Base-by-base conservation (phyloP, 64 coral and sea anemone genomes). In the Pachyseris speciosa region DNA sequence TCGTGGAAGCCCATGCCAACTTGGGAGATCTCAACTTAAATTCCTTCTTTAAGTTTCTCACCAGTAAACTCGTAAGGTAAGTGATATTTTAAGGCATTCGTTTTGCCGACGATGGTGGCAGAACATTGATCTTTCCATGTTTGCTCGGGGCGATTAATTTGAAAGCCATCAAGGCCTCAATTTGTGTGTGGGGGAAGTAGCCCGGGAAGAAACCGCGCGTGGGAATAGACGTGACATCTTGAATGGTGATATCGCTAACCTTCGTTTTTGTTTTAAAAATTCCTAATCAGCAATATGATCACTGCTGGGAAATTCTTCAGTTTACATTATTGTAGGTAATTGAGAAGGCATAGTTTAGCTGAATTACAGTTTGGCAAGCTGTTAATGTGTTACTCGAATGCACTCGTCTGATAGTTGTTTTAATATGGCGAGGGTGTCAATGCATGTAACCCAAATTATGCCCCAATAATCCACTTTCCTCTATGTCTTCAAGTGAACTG, bases 61-160 rank as follows among this genome's bases (percentile, higher is more conserved):
- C 33, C 9, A 40, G 52, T 17, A 81, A 63, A 37, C n/a, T 81
- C 36, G 9, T n/a, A 58, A 81, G 52, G 77, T 81, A 29, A 63
- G 77, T 81, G 19, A 22, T 38, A 3, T 17, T 13, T 20, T 17
- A 34, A 6, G 31, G 25, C 19, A 16, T 34, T 55, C 53, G 5
- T 15, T 61, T 61, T 37, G 32, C 19, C 15, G 1, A 13, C 20
- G 24, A 11, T 25, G 10, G 8, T 40, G 8, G 0, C 2, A 28
- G 24, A 30, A 57, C 24, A 59, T 52, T 57, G 17, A 20, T 2
- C 30, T 15, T 26, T 9, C 20, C 8, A 61, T 81, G 55, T 61
- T 9, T 58, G 33, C 31, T 11, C 20, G 45, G 75, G 32, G 17
- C 16, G 37, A 20, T 79, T 38, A 57, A 20, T 79, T 38, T n/a